Conservation (phyloP, 2,888 invertebrate genomes). For the Drosophila conformis region DNA sequence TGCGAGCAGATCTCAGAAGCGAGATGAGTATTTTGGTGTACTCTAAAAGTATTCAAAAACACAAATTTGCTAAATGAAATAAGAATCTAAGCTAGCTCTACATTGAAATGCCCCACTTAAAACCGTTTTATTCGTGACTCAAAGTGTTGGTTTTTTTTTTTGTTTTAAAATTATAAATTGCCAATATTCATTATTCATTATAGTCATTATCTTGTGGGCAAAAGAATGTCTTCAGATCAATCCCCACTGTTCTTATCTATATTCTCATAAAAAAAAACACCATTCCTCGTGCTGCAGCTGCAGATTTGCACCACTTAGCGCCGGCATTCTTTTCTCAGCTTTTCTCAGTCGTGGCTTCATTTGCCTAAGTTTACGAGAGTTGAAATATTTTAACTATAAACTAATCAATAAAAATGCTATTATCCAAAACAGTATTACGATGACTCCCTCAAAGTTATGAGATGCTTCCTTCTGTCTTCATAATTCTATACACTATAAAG, state of each 20-base stretch:
- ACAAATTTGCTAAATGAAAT: neutral
- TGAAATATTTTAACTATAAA: neutral
- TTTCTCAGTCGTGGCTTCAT: neutral
- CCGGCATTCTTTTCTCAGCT: neutral
- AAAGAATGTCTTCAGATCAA: neutral
- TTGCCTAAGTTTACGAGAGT: neutral
- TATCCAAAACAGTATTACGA: neutral
- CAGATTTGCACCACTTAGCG: neutral
- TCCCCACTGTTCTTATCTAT: neutral
- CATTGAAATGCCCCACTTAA: neutral
- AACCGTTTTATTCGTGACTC: neutral
- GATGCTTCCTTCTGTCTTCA: neutral
- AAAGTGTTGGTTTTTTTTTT: neutral
- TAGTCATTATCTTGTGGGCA: too few species aligned
- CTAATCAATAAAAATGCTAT: neutral
- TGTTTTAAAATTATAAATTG: neutral
- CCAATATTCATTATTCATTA: too few species aligned
- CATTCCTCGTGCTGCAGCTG: neutral
- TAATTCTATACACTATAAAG: neutral
- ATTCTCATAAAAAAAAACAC: neutral
- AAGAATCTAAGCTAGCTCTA: neutral
- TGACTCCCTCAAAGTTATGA: neutral
- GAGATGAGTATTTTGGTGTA: neutral
- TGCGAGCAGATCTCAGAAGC: neutral
- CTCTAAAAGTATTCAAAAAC: neutral